Base-by-base conservation (phyloP, 2,797 vertebrate genomes). In the Cuniculus paca region DNA sequence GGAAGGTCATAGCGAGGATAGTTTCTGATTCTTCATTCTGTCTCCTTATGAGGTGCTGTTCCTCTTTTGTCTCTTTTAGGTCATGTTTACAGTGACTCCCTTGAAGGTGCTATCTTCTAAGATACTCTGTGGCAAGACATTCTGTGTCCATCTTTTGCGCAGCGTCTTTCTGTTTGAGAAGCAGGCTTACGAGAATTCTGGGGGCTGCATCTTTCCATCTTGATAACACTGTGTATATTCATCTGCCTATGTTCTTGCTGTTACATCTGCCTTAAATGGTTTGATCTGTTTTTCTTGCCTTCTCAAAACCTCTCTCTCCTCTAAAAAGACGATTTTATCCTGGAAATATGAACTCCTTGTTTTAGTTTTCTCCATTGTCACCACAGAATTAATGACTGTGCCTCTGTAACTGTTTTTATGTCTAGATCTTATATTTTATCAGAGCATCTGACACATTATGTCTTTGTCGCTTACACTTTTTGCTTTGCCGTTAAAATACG, bases 291-390 rank as follows among this genome's bases (percentile, higher is more conserved):
- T 70, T 72, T 91, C 48, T 75, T 34, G 78, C 28, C 48, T 86
- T n/a, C n/a, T 10, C 16, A n/a, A 68, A 28, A 8, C 10, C 48
- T 48, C 42, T n/a, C 48, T 61, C 28, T 68, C 22, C 26, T 77
- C 39, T 75, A 80, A 24, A 90, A 81, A 95, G 50, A 94, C 17
- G 63, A 19, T 84, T 91, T 83, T 79, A 61, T 90, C 26, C 26
- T 94, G 90, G 56, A 88, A 54, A 61, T 82, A 80, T 74, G 81
- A 72, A 88, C 50, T 70, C 1, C 24, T 26, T n/a, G 78, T 19
- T 91, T 34, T 68, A 72, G 36, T 58, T 95, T 95, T 93, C n/a
- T 68, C 17, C 6, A 63, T 36, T 75, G 34, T 45, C 52, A 79
- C 56, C 60, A 36, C 14, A 24, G 50, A 61, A 70, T 95, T 91